These are phyloP conservation scores for Acanthisitta chloris DNA, from an alignment of 2,113 vertebrate species.

Conservation along the genomic window DNA sequence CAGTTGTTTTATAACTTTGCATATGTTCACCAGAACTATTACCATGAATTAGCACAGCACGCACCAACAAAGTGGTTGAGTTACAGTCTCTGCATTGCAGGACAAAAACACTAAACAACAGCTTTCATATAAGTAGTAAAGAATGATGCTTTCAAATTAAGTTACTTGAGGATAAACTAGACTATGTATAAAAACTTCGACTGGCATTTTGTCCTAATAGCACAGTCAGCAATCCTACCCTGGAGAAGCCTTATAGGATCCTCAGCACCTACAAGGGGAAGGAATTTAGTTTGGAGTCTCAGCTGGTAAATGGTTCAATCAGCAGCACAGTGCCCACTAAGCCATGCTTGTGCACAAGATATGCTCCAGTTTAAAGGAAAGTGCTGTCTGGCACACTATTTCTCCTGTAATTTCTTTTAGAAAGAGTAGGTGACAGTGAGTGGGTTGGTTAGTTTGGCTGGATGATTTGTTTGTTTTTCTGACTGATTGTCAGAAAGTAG, in stretches of 20 bases:
- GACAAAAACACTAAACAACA: neutral
- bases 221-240: neutral
- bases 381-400: neutral
- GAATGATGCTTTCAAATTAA: neutral
- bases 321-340: constrained; percentile 15
- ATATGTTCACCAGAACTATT: neutral
- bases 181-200: neutral
- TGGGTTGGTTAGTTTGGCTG: neutral
- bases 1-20: neutral
- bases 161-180: neutral
- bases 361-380: neutral
- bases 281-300: neutral
- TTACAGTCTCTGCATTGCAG: constrained; percentile 27
- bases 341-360: neutral
- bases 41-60: neutral
- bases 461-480: neutral
- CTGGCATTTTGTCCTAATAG: neutral
- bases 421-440: neutral
- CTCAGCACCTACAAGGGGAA: neutral
- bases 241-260: neutral
- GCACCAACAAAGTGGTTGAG: neutral
- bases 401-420: neutral
- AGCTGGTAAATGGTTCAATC: neutral
- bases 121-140: neutral
- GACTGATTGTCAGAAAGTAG: neutral